Conservation (phyloP, 2,797 vertebrate species). For the Oophaga sylvatica region DNA sequence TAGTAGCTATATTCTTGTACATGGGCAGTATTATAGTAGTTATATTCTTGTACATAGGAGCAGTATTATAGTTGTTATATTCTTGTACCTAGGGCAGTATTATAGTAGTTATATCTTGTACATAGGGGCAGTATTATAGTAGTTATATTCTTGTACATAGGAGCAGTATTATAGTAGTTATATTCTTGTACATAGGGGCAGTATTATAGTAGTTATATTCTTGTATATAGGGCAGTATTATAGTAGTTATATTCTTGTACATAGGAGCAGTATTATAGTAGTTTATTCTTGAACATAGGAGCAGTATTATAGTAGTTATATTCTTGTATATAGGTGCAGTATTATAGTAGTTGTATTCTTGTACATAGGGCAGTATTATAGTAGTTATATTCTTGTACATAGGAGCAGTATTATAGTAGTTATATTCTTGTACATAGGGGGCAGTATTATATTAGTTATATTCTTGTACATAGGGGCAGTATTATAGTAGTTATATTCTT, state of each 20-base stretch:
- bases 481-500: slow-evolving; percentile 20
- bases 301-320: slow-evolving; percentile 17
- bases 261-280: not conserved
- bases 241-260: slow-evolving; percentile 14
- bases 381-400: too few relatives aligned
- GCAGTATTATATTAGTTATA: not conserved
- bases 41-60: slow-evolving; percentile 1
- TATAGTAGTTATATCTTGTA: slow-evolving; percentile 22
- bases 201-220: too few relatives aligned
- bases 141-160: too few relatives aligned
- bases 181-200: not conserved
- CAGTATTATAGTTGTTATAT: too few relatives aligned
- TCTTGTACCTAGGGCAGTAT: too few relatives aligned
- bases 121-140: not conserved
- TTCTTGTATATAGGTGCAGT: slow-evolving; percentile 1
- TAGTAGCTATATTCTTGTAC: too few relatives aligned
- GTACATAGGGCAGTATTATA: not conserved
- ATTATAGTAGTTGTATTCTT: slow-evolving; percentile 18
- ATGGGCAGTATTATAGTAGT: slow-evolving; percentile 7
- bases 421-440: not conserved
- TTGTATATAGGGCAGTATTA: too few relatives aligned
- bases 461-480: not conserved
- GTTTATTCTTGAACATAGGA: too few relatives aligned
- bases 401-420: slow-evolving; percentile 12
- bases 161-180: slow-evolving; percentile 14